Conservation (phyloP, 2,113 vertebrate genomes). For the Isurus oxyrinchus region DNA sequence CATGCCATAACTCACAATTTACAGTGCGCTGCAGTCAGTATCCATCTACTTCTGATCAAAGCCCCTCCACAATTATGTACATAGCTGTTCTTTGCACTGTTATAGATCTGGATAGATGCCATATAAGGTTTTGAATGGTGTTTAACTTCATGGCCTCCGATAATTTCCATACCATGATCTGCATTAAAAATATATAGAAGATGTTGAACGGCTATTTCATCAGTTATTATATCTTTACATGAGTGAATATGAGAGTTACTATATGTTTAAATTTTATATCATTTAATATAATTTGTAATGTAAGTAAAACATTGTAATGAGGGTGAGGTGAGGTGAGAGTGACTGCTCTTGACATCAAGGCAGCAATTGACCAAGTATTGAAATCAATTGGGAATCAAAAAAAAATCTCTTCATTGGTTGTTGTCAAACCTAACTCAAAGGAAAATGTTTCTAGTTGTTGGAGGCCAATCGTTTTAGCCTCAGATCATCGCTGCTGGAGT, state of each 20-base stretch:
- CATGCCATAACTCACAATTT: conserved; percentile 49
- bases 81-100: background rate
- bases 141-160: conserved; percentile 50
- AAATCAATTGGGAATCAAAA: no score
- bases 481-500: background rate
- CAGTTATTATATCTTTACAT: background rate
- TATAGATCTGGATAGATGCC: conserved; percentile 45
- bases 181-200: conserved; percentile 38
- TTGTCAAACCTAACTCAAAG: background rate
- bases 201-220: background rate
- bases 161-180: conserved; percentile 54
- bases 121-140: conserved; percentile 63
- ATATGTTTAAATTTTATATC: background rate
- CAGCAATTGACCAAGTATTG: background rate
- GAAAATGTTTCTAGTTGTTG: background rate
- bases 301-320: background rate
- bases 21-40: conserved; percentile 35
- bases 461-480: background rate
- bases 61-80: background rate
- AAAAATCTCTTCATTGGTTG: no score
- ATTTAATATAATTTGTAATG: background rate
- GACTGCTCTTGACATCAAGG: background rate
- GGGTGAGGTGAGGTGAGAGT: background rate
- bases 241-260: background rate
- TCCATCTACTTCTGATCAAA: conserved; percentile 14